Percentiles rank a stretch among this genome's conserved stretches.
phyloP scores from a whole-genome alignment of 2,797 vertebrate genomes.

The Sebastes melanostomus region DNA sequence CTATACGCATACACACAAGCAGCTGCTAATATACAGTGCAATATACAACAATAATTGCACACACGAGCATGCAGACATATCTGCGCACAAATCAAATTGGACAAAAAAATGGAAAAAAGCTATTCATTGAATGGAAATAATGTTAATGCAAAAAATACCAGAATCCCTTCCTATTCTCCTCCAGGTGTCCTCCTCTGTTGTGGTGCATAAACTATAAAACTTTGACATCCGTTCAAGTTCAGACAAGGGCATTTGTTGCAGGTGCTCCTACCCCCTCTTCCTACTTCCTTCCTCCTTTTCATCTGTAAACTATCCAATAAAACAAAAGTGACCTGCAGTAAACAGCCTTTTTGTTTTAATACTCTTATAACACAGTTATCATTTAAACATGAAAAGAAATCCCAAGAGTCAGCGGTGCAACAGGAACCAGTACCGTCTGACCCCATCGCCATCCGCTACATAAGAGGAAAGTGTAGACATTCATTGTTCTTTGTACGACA shows the following conservation, averaged over 20 bases:
- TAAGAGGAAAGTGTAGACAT: constrained; percentile 70
- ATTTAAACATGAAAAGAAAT: constrained; percentile 2
- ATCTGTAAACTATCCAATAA: background rate
- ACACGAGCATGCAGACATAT: background rate
- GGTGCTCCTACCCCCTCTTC: background rate
- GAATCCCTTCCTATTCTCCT: background rate
- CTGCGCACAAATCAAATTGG: background rate
- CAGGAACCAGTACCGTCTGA: constrained; percentile 21
- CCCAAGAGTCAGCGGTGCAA: constrained; percentile 24
- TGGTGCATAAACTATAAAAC: background rate
- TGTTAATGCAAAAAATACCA: background rate
- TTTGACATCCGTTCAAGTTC: constrained; percentile 1
- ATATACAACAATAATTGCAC: background rate
- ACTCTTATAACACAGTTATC: background rate
- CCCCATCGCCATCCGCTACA: constrained; percentile 53
- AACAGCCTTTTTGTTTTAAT: constrained; percentile 8
- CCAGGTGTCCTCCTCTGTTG: background rate
- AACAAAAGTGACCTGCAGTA: background rate
- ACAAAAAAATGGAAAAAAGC: background rate
- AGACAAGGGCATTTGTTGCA: background rate
- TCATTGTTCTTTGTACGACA: constrained; percentile 80
- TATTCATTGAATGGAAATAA: background rate
- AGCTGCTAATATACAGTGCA: background rate
- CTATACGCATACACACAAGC: background rate
- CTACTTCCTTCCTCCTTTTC: background rate